phyloP scores from a whole-genome alignment of 53 echinoderm and acorn worm genomes.

The Astropecten irregularis region DNA sequence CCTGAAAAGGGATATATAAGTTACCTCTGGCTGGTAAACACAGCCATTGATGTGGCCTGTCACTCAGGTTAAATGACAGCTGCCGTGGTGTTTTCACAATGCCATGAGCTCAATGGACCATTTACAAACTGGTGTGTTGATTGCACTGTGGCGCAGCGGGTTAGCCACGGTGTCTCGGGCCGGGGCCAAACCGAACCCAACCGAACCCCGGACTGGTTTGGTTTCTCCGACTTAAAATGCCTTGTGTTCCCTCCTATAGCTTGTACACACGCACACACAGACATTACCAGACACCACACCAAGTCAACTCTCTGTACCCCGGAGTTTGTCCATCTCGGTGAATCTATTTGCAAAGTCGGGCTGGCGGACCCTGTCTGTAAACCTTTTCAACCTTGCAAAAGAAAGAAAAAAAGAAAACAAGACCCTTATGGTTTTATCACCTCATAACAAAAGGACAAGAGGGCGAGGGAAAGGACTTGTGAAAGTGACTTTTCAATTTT shows the following conservation, averaged over 20 bases:
- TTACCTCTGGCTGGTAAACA: slow-evolving; percentile 67
- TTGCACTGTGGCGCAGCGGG: slow-evolving; percentile 52
- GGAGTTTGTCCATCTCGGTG: slow-evolving; percentile 1
- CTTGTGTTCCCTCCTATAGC: background rate
- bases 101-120: slow-evolving; percentile 64
- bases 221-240: background rate
- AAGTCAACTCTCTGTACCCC: background rate
- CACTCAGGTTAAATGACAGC: slow-evolving; percentile 66
- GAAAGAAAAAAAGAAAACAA: slow-evolving; percentile 1
- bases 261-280: background rate
- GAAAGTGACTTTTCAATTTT: too few species aligned
- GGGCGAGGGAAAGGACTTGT: too few species aligned
- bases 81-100: slow-evolving; percentile 64
- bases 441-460: background rate
- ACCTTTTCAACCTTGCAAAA: slow-evolving; percentile 33
- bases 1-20: slow-evolving; percentile 57
- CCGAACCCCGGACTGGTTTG: slow-evolving; percentile 14
- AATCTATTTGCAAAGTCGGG: slow-evolving; percentile 8
- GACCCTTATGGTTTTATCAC: slow-evolving; percentile 31
- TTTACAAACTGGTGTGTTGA: slow-evolving; percentile 55
- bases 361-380: too few species aligned
- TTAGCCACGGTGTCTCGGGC: slow-evolving; percentile 18
- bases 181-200: too few species aligned
- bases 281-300: slow-evolving; percentile 23
- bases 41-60: slow-evolving; percentile 64